Evolutionary conservation across 2,888 invertebrate species (phyloP), one percentile per base, ranked within the genome.

Genomic region (Ophioninae sp.): DNA sequence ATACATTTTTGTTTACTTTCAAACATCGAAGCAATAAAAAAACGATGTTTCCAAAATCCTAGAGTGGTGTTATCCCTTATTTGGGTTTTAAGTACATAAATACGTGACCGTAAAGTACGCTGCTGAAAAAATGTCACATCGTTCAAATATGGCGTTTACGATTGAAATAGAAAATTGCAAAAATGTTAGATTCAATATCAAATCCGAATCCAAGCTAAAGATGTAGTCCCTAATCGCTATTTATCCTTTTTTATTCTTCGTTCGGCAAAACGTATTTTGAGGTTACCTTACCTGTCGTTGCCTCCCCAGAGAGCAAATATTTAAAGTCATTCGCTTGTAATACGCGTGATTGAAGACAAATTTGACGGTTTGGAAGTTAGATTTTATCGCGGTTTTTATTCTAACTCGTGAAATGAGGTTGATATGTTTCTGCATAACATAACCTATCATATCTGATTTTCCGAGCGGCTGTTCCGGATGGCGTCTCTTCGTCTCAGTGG

Each of bases 71-170:
- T 30, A 1, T 30, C 30, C 30, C 30, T 30, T 30, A 73, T 75
- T 61, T 79, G 75, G 82, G 82, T 82, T 82, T 79, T 76, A 67
- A 82, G 82, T 82, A 79, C 79, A 79, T 79, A 76, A 75, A 72
- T 50, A 62, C 70, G 39, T 50, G 73, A 64, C 59, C 75, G 72
- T 79, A 82, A 75, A 57, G 64, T 79, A 79, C 74, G 57, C 6
- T 72, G 78, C 72, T 57, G 50, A 68, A 75, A 70, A 65, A 69
- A 30, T 23, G 72, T 76, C 65, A 79, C 75, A 79, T 30, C 59
- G 73, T 67, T 50, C 44, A 44, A 70, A 78, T 76, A 79, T 56
- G 61, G 50, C 17, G 59, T n/a, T 65, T 82, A 75, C 75, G n/a
- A 67, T 30, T 39, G 39, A 69, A 56, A 61, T 39, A 74, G 39